Evolutionary conservation across 2,888 invertebrate genomes (phyloP).

Genomic region (Synanthedon myopaeformis): DNA sequence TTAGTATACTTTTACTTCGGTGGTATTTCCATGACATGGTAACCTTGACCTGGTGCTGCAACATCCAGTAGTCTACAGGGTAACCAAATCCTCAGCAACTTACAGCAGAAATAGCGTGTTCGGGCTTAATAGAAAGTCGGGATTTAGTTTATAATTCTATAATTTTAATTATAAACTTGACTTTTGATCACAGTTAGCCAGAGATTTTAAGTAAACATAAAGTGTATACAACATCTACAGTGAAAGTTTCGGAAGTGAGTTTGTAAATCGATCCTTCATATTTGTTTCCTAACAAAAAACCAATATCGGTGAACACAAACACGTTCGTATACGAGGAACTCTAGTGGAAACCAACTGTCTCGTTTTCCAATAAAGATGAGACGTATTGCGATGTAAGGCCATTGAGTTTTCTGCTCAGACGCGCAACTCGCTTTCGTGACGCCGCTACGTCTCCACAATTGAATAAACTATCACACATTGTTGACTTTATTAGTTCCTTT

Average conservation of each 20-base stretch:
- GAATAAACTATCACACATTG: conserved; percentile 21
- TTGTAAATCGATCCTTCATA: conserved; percentile 8
- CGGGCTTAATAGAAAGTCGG: too few relatives aligned
- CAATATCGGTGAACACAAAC: conserved; percentile 48
- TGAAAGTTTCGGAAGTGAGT: background rate
- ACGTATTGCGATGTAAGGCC: conserved; percentile 54
- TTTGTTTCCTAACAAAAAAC: conserved; percentile 40
- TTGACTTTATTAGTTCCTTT: conserved; percentile 15
- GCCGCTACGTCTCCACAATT: conserved; percentile 14
- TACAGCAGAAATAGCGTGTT: too few relatives aligned
- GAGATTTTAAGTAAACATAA: too few relatives aligned
- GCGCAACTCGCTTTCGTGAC: conserved; percentile 21
- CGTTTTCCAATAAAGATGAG: conserved; percentile 62
- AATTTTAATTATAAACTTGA: too few relatives aligned
- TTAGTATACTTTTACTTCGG: too few relatives aligned
- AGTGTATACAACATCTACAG: background rate
- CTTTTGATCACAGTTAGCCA: too few relatives aligned
- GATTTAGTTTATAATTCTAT: too few relatives aligned
- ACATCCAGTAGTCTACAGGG: too few relatives aligned
- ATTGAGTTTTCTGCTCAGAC: conserved; percentile 60
- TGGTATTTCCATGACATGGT: too few relatives aligned
- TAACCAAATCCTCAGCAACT: too few relatives aligned
- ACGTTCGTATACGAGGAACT: conserved; percentile 40
- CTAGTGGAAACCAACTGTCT: conserved; percentile 53
- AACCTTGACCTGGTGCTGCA: too few relatives aligned